phyloP scores from a whole-genome alignment of 2,888 invertebrate genomes.

The Osmoderma eremita region DNA sequence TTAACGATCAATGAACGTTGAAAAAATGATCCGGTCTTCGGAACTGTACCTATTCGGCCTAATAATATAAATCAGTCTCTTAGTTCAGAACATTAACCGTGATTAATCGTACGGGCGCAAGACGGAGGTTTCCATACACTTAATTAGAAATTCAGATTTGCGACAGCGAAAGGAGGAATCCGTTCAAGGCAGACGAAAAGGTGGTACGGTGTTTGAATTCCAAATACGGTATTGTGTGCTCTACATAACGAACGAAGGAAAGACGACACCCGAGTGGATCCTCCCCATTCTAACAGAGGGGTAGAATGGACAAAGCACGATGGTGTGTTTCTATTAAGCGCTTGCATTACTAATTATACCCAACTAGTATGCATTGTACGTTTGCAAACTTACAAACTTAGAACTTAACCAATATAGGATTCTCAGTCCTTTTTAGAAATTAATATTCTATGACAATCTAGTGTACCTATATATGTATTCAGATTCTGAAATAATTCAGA shows the following conservation, averaged over 20 bases:
- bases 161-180: conserved; percentile 5
- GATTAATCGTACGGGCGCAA: conserved; percentile 20
- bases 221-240: conserved; percentile 11
- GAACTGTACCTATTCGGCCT: conserved; percentile 4
- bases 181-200: conserved; percentile 20
- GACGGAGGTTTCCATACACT: conserved; percentile 28
- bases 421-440: too few relatives aligned
- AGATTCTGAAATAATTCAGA: too few relatives aligned
- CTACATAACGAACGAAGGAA: not conserved
- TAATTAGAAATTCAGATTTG: conserved; percentile 36
- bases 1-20: not conserved
- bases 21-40: conserved; percentile 3
- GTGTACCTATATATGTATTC: too few relatives aligned
- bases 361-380: not conserved
- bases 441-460: too few relatives aligned
- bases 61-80: conserved; percentile 19
- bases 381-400: not conserved
- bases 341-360: conserved; percentile 6
- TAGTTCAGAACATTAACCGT: conserved; percentile 23
- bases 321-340: conserved; percentile 18
- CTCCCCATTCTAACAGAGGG: not conserved
- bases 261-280: not conserved
- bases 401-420: too few relatives aligned
- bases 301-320: conserved; percentile 21
- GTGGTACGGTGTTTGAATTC: conserved; percentile 21